Conservation (phyloP, 2,113 vertebrate genomes). For the Semicossyphus pulcher region DNA sequence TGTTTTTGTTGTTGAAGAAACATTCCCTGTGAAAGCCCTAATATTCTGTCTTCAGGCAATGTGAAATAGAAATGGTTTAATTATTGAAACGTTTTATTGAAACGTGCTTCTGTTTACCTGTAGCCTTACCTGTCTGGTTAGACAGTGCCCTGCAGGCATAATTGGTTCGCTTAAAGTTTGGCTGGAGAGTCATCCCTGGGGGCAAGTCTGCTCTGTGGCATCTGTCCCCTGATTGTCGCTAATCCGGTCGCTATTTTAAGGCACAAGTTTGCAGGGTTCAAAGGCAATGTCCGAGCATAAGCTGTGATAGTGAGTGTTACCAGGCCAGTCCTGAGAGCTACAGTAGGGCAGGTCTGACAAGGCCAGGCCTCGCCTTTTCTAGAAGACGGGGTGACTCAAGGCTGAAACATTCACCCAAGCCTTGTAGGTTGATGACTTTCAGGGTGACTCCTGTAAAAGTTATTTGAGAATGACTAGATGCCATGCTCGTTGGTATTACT, state of each 20-base stretch:
- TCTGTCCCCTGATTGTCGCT: slow-evolving; percentile 74
- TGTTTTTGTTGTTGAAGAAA: neutral
- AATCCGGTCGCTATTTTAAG: slow-evolving; percentile 80
- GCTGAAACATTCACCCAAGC: slow-evolving; percentile 49
- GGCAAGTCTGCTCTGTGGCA: slow-evolving; percentile 61
- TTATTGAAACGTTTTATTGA: neutral
- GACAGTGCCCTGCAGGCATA: slow-evolving; percentile 40
- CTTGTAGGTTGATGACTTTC: slow-evolving; percentile 33
- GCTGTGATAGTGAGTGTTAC: slow-evolving; percentile 43
- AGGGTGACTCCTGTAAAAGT: slow-evolving; percentile 55
- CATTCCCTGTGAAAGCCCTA: neutral
- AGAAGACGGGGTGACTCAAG: slow-evolving; percentile 60
- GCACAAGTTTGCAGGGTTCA: slow-evolving; percentile 43
- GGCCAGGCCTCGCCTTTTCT: slow-evolving; percentile 38
- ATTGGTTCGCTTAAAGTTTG: slow-evolving; percentile 71
- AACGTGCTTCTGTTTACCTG: neutral
- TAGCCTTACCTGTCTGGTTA: slow-evolving; percentile 12
- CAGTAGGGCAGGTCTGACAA: slow-evolving; percentile 38
- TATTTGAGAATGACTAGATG: slow-evolving; percentile 16
- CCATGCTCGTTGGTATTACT: slow-evolving; percentile 23
- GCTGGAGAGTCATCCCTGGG: slow-evolving; percentile 40
- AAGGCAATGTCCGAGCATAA: slow-evolving; percentile 59
- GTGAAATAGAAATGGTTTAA: neutral
- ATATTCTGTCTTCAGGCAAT: neutral
- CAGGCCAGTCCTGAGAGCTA: slow-evolving; percentile 34